Base-by-base conservation (phyloP, 1,140 invertebrate species). In the Apis laboriosa region DNA sequence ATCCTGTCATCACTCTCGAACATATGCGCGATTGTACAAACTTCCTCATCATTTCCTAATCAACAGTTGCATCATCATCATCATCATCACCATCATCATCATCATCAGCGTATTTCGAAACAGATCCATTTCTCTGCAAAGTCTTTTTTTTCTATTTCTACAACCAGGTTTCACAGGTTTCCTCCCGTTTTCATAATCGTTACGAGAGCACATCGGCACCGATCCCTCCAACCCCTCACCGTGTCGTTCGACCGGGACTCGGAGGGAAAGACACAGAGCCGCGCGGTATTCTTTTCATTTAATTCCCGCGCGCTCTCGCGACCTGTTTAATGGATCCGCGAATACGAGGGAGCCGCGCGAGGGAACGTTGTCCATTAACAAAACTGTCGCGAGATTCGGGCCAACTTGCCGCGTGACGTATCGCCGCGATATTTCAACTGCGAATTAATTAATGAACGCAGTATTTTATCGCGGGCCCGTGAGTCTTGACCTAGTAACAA, bases 361-460 rank as follows among this genome's bases (percentile, higher is more conserved):
- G 61, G 71, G 71, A 80, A 77, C 80, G 63, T 11, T 82, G 73
- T 82, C 80, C 80, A 82, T 82, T 82, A 82, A 82, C 80, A 68
- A 68, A 82, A 82, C 73, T 82, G 80, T 82, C 80, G 80, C 80
- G 74, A 77, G 80, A 82, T 82, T 60, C 74, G 80, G 56, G 64
- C 64, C 66, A 82, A 77, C 80, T 82, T 82, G 55, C 49, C 74
- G 19, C 34, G 24, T 77, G 80, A 82, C 73, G 21, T 74, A 82
- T 82, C 63, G 74, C 56, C 19, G 56, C 64, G 63, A 77, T 77
- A 77, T 82, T 77, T 82, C 80, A 82, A 55, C 73, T 73, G 55
- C 53, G 74, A 82, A 82, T 82, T 77, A 82, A 82, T 82, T 82
- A 82, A 82, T 82, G 64, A 82, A 82, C 63, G 80, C 49, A 60